Evolutionary conservation across 2,888 invertebrate genomes (phyloP), one percentile per base, ranked within the genome.

Genomic region (Beris morrisii): DNA sequence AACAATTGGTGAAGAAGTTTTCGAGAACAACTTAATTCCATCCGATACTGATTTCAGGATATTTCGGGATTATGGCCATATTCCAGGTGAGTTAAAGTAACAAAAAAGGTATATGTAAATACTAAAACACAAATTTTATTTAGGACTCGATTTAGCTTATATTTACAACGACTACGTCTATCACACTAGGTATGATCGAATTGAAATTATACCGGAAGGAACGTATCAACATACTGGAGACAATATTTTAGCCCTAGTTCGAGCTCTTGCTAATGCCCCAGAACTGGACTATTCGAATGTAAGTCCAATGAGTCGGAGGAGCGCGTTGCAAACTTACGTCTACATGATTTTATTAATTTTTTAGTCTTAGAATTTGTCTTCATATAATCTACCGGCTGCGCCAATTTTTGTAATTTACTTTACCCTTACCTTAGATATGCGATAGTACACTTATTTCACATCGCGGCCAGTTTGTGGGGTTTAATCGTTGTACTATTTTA

Each of bases 101-200:
- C 38, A 38, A 3, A 38, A 38, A 3, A 38, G 1, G 22, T 22
- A 22, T 22, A 22, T 22, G 22, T 22, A 22, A 22, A 22, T 22
- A 38, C 9, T 38, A 38, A 38, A 48, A 48, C 12, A 48, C 6
- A 6, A 4, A 15, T 48, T 15, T 11, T 43, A 59, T 57, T 4
- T 74, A 87, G 91, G 92, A 30, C 77, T 92, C 32, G 92, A 92
- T 78, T 86, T 92, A 77, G 92, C 92, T 0, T 90, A 90, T 77
- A 83, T 86, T 28, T 85, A 87, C 64, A 90, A 91, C 80, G 92
- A 91, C 0, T 87, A 86, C 75, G 87, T 91, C 53, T 92, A 92
- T 78, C 91, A 92, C 78, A 92, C 92, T 0, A 84, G 85, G 11
- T 87, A 85, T 78, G 93, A 93, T 78, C 79, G 78, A 30, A 83